Conservation (phyloP, 2,888 invertebrate species). For the Athripsodes cinereus region DNA sequence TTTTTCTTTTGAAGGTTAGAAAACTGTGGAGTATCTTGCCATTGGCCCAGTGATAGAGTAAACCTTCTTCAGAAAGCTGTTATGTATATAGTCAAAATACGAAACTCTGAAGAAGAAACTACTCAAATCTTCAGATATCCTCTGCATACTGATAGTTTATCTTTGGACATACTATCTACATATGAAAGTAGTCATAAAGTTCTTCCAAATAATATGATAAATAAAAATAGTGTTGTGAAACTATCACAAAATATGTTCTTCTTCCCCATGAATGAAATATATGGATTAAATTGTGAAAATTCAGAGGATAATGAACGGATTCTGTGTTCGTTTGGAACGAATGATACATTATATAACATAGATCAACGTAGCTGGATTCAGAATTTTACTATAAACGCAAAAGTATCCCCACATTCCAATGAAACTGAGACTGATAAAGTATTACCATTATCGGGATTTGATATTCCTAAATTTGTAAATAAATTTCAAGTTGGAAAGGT, state of each 20-base stretch:
- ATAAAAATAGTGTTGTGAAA: slow-evolving; percentile 51
- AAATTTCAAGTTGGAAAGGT: background rate
- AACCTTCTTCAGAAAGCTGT: slow-evolving; percentile 41
- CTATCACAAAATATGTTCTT: slow-evolving; percentile 50
- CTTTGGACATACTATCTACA: slow-evolving; percentile 14
- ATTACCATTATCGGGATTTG: background rate
- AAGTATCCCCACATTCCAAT: background rate
- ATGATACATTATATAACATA: slow-evolving; percentile 1
- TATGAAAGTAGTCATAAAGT: slow-evolving; percentile 48
- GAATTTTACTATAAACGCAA: background rate
- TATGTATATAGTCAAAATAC: slow-evolving; percentile 51
- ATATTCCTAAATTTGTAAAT: background rate
- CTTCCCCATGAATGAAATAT: slow-evolving; percentile 57
- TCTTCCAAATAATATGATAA: slow-evolving; percentile 52
- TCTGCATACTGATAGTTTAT: slow-evolving; percentile 32
- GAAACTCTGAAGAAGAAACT: slow-evolving; percentile 36
- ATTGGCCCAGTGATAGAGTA: slow-evolving; percentile 35
- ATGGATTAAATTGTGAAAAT: slow-evolving; percentile 37
- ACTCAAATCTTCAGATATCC: slow-evolving; percentile 44
- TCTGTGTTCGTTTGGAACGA: slow-evolving; percentile 21
- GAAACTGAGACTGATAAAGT: background rate
- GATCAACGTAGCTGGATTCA: background rate
- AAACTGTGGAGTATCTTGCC: slow-evolving; percentile 57
- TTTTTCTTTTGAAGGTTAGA: slow-evolving; percentile 34
- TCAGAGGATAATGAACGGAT: slow-evolving; percentile 12